Percentiles rank a stretch among this genome's conserved stretches.
These are phyloP conservation scores for Oscheius sp. DNA, from an alignment of 2,888 invertebrate species.

Conservation along the genomic window DNA sequence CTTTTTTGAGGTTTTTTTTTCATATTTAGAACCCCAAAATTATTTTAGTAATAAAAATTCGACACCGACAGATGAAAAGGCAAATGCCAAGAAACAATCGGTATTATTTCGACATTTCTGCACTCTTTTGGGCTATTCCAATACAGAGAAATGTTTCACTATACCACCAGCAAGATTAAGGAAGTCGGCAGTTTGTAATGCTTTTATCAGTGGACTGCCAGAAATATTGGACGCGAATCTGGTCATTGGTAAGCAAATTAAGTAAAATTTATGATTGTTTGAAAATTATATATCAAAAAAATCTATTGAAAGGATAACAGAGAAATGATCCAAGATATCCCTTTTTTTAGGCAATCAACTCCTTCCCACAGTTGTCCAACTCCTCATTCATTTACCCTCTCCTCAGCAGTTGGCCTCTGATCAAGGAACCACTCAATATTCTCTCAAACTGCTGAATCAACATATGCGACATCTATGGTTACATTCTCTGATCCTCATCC, in stretches of 20 bases:
- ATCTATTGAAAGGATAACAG: no score
- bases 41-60: slow-evolving; percentile 48
- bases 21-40: not conserved
- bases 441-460: slow-evolving; percentile 71
- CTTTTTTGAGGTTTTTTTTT: slow-evolving; percentile 62
- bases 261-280: not conserved
- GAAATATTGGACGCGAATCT: slow-evolving; percentile 91
- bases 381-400: slow-evolving; percentile 85
- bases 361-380: slow-evolving; percentile 83
- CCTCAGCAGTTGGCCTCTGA: slow-evolving; percentile 78
- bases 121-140: slow-evolving; percentile 89
- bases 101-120: slow-evolving; percentile 90
- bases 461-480: slow-evolving; percentile 84
- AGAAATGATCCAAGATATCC: not conserved
- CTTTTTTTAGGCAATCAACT: slow-evolving; percentile 77
- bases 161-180: slow-evolving; percentile 86
- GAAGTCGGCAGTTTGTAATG: slow-evolving; percentile 91
- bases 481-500: slow-evolving; percentile 86
- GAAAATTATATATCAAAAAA: no score
- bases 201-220: slow-evolving; percentile 90
- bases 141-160: slow-evolving; percentile 87
- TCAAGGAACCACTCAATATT: slow-evolving; percentile 80
- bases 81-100: slow-evolving; percentile 76
- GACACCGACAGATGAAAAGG: slow-evolving; percentile 66
- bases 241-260: slow-evolving; percentile 85